Conservation (phyloP, 2,888 invertebrate genomes). For the Spatulosminthurus flaviceps region DNA sequence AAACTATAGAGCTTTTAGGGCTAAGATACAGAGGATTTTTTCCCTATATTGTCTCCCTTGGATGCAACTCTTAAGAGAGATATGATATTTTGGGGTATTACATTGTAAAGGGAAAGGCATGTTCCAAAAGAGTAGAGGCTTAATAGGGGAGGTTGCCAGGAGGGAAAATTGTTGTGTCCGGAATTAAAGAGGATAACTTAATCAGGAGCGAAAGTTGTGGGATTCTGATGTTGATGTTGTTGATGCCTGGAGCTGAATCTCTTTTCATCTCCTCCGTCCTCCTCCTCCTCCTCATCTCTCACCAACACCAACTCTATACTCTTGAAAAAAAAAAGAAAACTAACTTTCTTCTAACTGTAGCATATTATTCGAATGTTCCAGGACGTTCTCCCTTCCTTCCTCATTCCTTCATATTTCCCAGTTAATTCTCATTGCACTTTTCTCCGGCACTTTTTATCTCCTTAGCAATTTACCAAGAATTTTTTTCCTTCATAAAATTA, state of each 20-base stretch:
- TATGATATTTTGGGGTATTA: background rate
- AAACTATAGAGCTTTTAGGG: background rate
- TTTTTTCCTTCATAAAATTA: background rate
- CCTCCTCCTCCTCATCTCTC: background rate
- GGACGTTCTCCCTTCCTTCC: background rate
- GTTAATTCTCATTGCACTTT: slow-evolving; percentile 31
- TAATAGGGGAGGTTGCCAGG: slow-evolving; percentile 57
- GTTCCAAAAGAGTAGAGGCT: slow-evolving; percentile 39
- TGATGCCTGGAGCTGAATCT: slow-evolving; percentile 50
- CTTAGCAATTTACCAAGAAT: slow-evolving; percentile 29
- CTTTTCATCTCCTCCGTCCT: slow-evolving; percentile 49
- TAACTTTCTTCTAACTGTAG: slow-evolving; percentile 22
- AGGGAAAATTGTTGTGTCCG: slow-evolving; percentile 63
- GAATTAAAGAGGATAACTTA: slow-evolving; percentile 63
- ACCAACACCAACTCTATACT: too few species aligned
- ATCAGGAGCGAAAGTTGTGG: slow-evolving; percentile 62
- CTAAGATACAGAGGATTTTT: background rate
- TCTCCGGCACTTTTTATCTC: background rate
- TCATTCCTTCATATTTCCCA: background rate
- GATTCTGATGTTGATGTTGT: slow-evolving; percentile 53
- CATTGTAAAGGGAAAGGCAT: background rate
- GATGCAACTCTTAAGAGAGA: background rate
- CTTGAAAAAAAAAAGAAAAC: slow-evolving; percentile 24
- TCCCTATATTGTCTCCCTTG: background rate
- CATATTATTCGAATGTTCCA: slow-evolving; percentile 1